phyloP scores from a whole-genome alignment of 2,113 vertebrate species.

The Tinamus guttatus region DNA sequence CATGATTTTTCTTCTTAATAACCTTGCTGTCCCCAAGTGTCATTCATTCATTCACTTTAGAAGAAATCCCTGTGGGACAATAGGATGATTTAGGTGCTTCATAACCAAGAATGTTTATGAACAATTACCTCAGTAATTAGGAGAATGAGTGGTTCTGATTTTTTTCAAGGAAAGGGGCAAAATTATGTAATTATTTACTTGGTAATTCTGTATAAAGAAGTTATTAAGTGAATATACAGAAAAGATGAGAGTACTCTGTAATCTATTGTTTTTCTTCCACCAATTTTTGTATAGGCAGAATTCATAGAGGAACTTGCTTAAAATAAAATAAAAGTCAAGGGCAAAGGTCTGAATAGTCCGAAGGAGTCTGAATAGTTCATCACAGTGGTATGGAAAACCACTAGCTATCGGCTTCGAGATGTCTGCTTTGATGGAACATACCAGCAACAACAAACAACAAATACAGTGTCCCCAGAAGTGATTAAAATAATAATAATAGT shows the following conservation, averaged over 20 bases:
- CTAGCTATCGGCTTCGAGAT: not conserved
- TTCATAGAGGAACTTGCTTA: not conserved
- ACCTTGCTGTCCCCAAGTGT: rapidly evolving
- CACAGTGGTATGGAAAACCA: not conserved
- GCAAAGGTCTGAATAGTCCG: no score
- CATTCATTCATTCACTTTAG: rapidly evolving
- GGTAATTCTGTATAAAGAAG: not conserved
- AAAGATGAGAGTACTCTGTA: not conserved
- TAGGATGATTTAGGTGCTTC: not conserved
- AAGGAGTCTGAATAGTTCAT: not conserved
- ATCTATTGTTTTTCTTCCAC: not conserved
- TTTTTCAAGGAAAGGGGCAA: not conserved
- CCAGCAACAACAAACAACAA: not conserved
- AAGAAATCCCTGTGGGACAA: not conserved
- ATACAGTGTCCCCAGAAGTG: not conserved
- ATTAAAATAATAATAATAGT: not conserved
- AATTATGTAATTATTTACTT: not conserved
- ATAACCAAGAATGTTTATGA: not conserved
- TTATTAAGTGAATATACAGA: rapidly evolving
- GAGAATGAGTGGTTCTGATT: not conserved
- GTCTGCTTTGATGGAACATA: not conserved
- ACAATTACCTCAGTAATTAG: not conserved
- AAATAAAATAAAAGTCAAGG: not conserved
- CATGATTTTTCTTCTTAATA: not conserved
- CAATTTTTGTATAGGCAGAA: not conserved